Conservation (phyloP, 2,888 invertebrate genomes). For the Pachydiplax longipennis region DNA sequence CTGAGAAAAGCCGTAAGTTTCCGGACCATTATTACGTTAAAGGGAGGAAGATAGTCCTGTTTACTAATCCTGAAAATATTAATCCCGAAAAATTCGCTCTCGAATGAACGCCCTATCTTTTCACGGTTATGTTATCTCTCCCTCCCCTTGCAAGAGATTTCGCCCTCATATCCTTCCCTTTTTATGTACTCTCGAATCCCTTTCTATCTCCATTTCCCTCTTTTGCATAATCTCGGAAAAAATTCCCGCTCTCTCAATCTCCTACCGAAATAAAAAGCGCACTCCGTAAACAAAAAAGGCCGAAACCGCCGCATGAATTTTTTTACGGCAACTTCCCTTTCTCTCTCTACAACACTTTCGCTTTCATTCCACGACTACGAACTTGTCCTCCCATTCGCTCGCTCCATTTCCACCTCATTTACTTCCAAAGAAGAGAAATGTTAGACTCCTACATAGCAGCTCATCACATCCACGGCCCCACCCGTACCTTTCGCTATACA, state of each 20-base stretch:
- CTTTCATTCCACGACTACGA: neutral
- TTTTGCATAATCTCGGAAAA: neutral
- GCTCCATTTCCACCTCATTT: neutral
- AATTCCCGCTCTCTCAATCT: neutral
- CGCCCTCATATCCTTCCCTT: neutral
- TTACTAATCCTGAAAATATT: neutral
- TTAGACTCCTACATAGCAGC: neutral
- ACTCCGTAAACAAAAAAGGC: neutral
- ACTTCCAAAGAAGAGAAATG: neutral
- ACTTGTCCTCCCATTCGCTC: neutral
- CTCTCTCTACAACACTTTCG: neutral
- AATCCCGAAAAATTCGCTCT: neutral
- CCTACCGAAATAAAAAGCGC: neutral
- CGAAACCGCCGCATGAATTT: neutral
- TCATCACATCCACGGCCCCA: neutral
- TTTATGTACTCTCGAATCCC: neutral
- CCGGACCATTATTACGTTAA: neutral
- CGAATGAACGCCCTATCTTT: neutral
- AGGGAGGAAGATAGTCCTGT: neutral
- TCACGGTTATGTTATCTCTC: neutral
- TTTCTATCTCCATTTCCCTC: neutral
- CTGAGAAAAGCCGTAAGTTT: neutral
- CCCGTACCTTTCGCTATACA: neutral
- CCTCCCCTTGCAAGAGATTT: neutral
- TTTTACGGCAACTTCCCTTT: neutral